These are phyloP conservation scores for Agrochola circellaris DNA, from an alignment of 2,888 invertebrate genomes.

Conservation along the genomic window DNA sequence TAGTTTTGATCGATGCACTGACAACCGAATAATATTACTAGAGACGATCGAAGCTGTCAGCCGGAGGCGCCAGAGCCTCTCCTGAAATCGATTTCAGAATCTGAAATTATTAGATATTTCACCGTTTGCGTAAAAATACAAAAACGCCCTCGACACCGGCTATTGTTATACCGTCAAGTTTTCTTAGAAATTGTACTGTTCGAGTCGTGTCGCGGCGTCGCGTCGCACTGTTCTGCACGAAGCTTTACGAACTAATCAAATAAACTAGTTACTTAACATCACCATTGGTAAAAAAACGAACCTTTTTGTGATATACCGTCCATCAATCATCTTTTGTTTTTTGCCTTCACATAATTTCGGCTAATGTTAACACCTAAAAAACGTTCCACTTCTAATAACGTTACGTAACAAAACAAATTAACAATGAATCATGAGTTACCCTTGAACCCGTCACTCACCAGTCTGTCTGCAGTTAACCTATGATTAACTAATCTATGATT, in stretches of 20 bases:
- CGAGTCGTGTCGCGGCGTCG: too few relatives aligned
- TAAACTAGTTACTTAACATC: background rate
- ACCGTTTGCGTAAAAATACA: too few relatives aligned
- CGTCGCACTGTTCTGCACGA: too few relatives aligned
- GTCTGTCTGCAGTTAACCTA: conserved; percentile 67
- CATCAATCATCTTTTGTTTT: conserved; percentile 20
- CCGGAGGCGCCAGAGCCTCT: too few relatives aligned
- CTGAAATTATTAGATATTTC: too few relatives aligned
- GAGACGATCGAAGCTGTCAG: too few relatives aligned
- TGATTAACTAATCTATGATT: conserved; percentile 75
- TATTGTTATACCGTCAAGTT: too few relatives aligned
- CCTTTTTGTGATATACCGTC: conserved; percentile 18
- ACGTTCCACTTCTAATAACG: conserved; percentile 38
- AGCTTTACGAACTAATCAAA: conserved; percentile 1
- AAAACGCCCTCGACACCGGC: too few relatives aligned
- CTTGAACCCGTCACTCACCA: conserved; percentile 80
- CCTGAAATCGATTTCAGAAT: too few relatives aligned
- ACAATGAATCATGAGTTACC: conserved; percentile 65
- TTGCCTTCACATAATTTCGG: conserved; percentile 4
- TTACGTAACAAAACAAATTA: conserved; percentile 55
- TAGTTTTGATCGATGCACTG: too few relatives aligned
- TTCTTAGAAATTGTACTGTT: too few relatives aligned
- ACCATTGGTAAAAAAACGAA: background rate
- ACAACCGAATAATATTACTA: too few relatives aligned
- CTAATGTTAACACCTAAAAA: conserved; percentile 41